Evolutionary conservation across 1,140 invertebrate species (phyloP).

Genomic region (Rhyzopertha dominica): DNA sequence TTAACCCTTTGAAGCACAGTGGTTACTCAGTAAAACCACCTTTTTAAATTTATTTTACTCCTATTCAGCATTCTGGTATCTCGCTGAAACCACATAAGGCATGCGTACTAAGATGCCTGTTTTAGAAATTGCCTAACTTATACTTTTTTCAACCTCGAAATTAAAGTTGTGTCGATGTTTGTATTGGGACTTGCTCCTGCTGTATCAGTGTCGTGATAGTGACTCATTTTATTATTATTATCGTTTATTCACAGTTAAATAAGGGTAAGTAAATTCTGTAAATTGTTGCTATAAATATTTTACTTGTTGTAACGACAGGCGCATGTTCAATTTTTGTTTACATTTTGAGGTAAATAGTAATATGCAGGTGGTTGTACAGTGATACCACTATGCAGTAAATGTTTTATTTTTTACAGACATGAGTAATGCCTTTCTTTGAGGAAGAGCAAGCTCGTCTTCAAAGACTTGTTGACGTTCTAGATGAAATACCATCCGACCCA

Average conservation of each 20-base stretch:
- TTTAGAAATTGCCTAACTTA: constrained; percentile 1
- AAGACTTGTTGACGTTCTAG: too few species aligned
- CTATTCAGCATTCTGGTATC: not conserved
- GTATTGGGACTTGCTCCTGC: not conserved
- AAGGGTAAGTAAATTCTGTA: not conserved
- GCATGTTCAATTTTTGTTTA: too few species aligned
- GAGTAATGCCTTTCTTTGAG: too few species aligned
- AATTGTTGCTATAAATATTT: too few species aligned
- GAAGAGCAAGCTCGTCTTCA: too few species aligned
- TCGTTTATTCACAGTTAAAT: constrained; percentile 1
- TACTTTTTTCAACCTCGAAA: constrained; percentile 50
- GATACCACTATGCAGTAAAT: too few species aligned
- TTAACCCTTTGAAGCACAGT: constrained; percentile 16
- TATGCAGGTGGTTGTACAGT: too few species aligned
- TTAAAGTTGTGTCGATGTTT: not conserved
- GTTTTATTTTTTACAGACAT: too few species aligned
- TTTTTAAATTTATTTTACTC: constrained; percentile 8
- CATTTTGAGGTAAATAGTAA: too few species aligned
- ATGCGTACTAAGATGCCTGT: not conserved
- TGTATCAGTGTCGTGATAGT: not conserved
- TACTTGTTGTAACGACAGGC: too few species aligned
- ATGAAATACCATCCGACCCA: too few species aligned
- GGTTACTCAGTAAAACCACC: constrained; percentile 8
- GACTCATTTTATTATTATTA: constrained; percentile 5
- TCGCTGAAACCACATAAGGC: not conserved